Percentiles rank a stretch among this genome's conserved stretches.
phyloP scores from a whole-genome alignment of 2,888 invertebrate genomes.

The Hermaeophaga mercurialis region DNA sequence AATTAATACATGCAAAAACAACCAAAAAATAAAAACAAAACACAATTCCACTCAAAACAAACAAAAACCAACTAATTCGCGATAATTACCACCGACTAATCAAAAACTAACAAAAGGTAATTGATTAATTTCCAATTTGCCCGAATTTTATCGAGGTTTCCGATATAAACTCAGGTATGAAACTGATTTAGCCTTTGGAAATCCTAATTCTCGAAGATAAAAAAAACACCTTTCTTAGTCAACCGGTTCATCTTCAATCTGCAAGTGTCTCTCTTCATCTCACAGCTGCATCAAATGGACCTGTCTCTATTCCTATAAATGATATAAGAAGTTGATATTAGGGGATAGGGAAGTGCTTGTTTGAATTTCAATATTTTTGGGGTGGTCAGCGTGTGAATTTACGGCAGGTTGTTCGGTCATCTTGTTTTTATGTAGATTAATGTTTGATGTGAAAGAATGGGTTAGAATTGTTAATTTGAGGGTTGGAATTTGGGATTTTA shows the following conservation, averaged over 20 bases:
- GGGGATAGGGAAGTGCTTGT: slow-evolving; percentile 47
- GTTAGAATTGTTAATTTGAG: neutral
- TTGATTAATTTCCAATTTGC: too few species aligned
- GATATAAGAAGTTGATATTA: slow-evolving; percentile 35
- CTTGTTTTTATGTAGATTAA: slow-evolving; percentile 53
- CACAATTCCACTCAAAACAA: slow-evolving; percentile 11
- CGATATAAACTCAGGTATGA: neutral
- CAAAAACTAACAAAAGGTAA: too few species aligned
- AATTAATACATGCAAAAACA: neutral
- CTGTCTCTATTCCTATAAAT: slow-evolving; percentile 32
- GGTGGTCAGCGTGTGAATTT: slow-evolving; percentile 53
- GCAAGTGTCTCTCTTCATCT: slow-evolving; percentile 42
- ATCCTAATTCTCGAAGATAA: slow-evolving; percentile 42
- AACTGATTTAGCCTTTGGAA: slow-evolving; percentile 8
- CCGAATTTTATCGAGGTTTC: neutral
- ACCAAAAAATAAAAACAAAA: neutral
- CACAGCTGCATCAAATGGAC: slow-evolving; percentile 42
- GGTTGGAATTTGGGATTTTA: too few species aligned
- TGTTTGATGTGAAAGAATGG: slow-evolving; percentile 41
- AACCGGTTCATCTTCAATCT: slow-evolving; percentile 52
- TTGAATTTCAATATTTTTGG: slow-evolving; percentile 38
- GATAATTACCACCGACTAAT: neutral
- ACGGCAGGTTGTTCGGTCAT: slow-evolving; percentile 53
- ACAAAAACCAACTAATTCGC: neutral
- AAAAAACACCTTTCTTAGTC: slow-evolving; percentile 49